Conservation (phyloP, 2,888 invertebrate genomes). For the Pediacus dermestoides region DNA sequence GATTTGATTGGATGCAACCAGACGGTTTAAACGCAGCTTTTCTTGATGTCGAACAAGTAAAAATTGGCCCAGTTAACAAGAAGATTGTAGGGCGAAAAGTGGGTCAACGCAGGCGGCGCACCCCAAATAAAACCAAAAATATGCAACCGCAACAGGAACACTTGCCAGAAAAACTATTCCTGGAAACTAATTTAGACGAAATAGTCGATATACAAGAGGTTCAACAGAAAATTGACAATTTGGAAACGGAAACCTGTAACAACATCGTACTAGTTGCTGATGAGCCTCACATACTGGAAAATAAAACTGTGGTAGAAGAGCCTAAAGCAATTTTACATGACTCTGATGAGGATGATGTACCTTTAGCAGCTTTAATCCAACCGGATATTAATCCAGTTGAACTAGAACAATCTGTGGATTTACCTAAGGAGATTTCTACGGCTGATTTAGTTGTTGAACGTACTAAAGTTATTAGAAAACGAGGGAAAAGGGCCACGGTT, state of each 20-base stretch:
- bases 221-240: no score
- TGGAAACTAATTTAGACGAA: slow-evolving; percentile 25
- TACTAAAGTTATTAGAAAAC: no score
- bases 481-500: no score
- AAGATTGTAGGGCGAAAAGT: slow-evolving; percentile 17
- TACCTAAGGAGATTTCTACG: no score
- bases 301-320: slow-evolving; percentile 23
- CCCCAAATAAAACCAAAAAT: slow-evolving; percentile 12
- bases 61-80: slow-evolving; percentile 7
- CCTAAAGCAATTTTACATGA: slow-evolving; percentile 16
- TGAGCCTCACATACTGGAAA: slow-evolving; percentile 34
- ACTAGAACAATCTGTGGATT: no score
- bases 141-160: slow-evolving; percentile 4
- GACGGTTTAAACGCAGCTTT: slow-evolving; percentile 12
- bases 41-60: slow-evolving; percentile 4
- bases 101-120: slow-evolving; percentile 15
- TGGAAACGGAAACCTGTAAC: no score
- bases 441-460: no score
- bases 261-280: slow-evolving; percentile 26
- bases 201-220: slow-evolving; percentile 12
- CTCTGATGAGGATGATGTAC: slow-evolving; percentile 27
- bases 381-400: no score
- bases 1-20: slow-evolving; percentile 2
- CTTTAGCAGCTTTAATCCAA: slow-evolving; percentile 24
- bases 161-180: slow-evolving; percentile 12